Conservation (phyloP, 1,140 invertebrate species). For the Rhizoglyphus robini region DNA sequence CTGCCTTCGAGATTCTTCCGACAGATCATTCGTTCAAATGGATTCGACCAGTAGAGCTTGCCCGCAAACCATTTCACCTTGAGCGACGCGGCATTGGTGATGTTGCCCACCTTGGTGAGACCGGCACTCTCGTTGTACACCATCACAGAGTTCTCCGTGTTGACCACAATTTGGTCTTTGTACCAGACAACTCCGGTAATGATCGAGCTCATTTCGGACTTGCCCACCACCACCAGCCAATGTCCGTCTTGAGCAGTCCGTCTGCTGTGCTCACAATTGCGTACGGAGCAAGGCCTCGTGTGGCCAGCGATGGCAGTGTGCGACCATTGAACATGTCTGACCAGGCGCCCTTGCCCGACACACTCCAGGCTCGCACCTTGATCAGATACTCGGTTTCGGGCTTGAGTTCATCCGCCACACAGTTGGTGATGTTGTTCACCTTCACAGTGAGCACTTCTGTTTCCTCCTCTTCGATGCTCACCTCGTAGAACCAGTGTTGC, state of each 20-base stretch:
- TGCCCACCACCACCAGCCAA: constrained; percentile 30
- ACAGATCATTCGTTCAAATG: constrained; percentile 55
- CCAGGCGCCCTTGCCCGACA: constrained; percentile 60
- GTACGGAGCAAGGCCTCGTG: constrained; percentile 3
- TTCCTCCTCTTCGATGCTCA: constrained; percentile 49
- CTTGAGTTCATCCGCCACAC: constrained; percentile 38
- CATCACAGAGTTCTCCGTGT: too few relatives aligned
- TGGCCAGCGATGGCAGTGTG: constrained; percentile 35
- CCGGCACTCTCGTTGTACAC: too few relatives aligned
- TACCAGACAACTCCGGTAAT: too few relatives aligned
- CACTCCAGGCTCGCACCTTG: constrained; percentile 57
- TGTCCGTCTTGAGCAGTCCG: constrained; percentile 50
- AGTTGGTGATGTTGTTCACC: constrained; percentile 21
- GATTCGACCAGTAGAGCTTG: constrained; percentile 77
- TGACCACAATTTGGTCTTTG: too few relatives aligned
- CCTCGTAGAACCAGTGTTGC: constrained; percentile 67
- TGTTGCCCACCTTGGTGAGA: constrained; percentile 47
- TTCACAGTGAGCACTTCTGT: constrained; percentile 9
- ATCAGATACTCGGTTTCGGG: constrained; percentile 60
- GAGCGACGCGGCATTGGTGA: constrained; percentile 56
- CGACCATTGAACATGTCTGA: constrained; percentile 42
- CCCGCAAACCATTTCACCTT: constrained; percentile 76
- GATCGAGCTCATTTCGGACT: too few relatives aligned
- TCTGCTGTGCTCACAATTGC: constrained; percentile 52
- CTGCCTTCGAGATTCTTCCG: constrained; percentile 49